Evolutionary conservation across 1,140 invertebrate genomes (phyloP).

Genomic region (Megalopta genalis): DNA sequence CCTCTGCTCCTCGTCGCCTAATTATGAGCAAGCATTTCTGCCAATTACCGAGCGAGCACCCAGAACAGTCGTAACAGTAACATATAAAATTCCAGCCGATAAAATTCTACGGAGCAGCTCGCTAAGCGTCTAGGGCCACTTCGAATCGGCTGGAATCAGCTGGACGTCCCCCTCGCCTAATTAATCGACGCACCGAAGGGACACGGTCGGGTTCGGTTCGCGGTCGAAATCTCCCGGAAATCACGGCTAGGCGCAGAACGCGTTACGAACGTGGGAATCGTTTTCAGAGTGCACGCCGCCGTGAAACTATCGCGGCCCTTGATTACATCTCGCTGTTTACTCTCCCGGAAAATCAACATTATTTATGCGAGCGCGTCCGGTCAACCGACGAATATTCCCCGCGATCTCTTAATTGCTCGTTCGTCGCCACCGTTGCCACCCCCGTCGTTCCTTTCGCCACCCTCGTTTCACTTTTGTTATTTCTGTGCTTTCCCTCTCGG

Average conservation of each 20-base stretch:
- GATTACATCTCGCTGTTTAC: conserved; percentile 62
- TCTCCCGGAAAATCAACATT: conserved; percentile 65
- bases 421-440: too few species aligned
- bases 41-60: too few species aligned
- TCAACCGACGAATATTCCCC: neutral
- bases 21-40: too few species aligned
- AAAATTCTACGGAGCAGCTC: too few species aligned
- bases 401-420: too few species aligned
- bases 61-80: too few species aligned
- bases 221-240: conserved; percentile 49
- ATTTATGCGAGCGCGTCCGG: conserved; percentile 52
- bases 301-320: conserved; percentile 52
- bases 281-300: conserved; percentile 60
- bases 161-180: neutral
- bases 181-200: conserved; percentile 19
- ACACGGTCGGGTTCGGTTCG: conserved; percentile 8
- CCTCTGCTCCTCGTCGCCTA: too few species aligned
- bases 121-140: too few species aligned
- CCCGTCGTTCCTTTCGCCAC: too few species aligned
- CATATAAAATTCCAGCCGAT: too few species aligned
- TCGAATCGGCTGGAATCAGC: neutral
- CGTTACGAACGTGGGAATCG: conserved; percentile 66
- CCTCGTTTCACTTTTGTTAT: too few species aligned
- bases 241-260: conserved; percentile 45
- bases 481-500: too few species aligned